Evolutionary conservation across 2,888 invertebrate genomes (phyloP).

Genomic region (Spatulosminthurus flaviceps): DNA sequence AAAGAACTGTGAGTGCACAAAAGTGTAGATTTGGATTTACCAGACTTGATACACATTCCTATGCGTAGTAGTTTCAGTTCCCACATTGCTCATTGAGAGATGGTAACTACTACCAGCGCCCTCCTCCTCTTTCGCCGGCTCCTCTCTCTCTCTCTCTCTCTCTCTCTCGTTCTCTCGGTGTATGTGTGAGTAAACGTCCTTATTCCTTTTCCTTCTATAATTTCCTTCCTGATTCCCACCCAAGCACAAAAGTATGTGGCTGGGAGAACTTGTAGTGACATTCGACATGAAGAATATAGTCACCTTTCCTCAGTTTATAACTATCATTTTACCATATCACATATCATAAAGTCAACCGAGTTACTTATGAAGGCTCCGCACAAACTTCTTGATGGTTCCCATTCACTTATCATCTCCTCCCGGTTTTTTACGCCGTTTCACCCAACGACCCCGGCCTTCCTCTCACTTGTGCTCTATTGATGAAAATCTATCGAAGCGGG

Average conservation of each 20-base stretch:
- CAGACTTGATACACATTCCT: constrained; percentile 26
- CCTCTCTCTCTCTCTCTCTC: too few species aligned
- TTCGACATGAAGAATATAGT: background rate
- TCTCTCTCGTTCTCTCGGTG: too few species aligned
- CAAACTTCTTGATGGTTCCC: constrained; percentile 48
- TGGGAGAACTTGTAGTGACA: background rate
- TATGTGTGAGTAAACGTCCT: background rate
- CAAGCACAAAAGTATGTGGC: background rate
- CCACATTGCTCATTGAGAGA: background rate
- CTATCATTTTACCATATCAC: constrained; percentile 45
- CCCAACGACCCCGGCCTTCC: constrained; percentile 27
- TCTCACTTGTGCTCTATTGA: constrained; percentile 34
- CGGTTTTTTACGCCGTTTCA: constrained; percentile 36
- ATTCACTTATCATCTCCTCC: constrained; percentile 49
- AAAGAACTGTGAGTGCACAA: constrained; percentile 32
- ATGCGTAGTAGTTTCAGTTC: constrained; percentile 4
- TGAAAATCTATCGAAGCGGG: constrained; percentile 47
- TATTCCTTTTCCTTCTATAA: background rate
- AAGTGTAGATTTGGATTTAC: background rate
- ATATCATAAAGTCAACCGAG: constrained; percentile 50
- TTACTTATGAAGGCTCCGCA: constrained; percentile 45
- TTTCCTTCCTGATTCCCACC: constrained; percentile 17
- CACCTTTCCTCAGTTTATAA: constrained; percentile 22
- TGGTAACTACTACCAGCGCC: background rate
- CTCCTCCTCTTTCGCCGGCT: background rate